These are phyloP conservation scores for Drosophila leontia DNA, from an alignment of 1,140 invertebrate species.

Conservation along the genomic window DNA sequence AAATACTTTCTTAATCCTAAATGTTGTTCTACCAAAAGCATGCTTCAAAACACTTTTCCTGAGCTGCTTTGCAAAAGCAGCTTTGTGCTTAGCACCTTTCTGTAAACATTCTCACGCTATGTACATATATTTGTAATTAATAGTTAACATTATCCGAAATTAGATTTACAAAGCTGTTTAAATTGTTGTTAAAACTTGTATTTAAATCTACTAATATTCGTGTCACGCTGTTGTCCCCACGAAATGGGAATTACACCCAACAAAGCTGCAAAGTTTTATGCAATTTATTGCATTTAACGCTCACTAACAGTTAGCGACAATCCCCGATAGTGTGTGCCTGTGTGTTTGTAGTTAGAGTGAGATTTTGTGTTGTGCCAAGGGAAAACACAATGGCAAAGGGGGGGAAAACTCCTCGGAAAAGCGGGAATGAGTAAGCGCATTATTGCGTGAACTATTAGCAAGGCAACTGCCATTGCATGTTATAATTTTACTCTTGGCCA, in stretches of 20 bases:
- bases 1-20: neutral
- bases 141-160: neutral
- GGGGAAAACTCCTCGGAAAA: neutral
- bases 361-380: conserved; percentile 37
- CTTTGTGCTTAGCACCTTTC: neutral
- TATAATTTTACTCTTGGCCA: conserved; percentile 26
- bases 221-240: conserved; percentile 14
- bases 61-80: neutral
- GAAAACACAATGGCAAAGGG: conserved; percentile 18
- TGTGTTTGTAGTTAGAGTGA: conserved; percentile 29
- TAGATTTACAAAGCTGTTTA: neutral
- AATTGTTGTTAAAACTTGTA: neutral
- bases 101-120: neutral
- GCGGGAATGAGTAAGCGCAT: conserved; percentile 18
- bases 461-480: conserved; percentile 47
- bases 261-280: conserved; percentile 53
- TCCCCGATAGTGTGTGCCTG: conserved; percentile 6
- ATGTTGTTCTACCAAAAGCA: neutral
- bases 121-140: neutral
- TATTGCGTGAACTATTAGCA: conserved; percentile 61
- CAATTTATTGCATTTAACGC: conserved; percentile 75
- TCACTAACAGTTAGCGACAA: conserved; percentile 29
- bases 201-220: neutral
- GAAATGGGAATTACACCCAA: neutral
- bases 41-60: neutral